Conservation (phyloP, 2,797 vertebrate species). For the Sebastolobus alascanus region DNA sequence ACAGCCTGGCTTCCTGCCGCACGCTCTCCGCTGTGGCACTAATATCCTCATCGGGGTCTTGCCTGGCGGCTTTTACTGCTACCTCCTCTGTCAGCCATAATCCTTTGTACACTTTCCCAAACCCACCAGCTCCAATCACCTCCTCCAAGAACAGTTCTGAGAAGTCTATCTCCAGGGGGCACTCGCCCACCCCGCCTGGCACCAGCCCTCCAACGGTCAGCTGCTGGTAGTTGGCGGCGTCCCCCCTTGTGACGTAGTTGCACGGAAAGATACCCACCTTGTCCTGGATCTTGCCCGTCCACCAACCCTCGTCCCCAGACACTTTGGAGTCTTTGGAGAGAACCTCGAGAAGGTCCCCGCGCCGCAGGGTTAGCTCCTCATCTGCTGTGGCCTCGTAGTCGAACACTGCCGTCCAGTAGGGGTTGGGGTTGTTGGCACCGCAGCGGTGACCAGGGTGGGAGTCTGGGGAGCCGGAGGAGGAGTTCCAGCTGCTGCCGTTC, state of each 20-base stretch:
- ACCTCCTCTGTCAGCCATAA: constrained; percentile 89
- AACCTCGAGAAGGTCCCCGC: constrained; percentile 92
- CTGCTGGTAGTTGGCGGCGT: constrained; percentile 76
- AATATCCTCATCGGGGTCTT: constrained; percentile 93
- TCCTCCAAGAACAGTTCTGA: constrained; percentile 90
- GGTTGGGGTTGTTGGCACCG: constrained; percentile 72
- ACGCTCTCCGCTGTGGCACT: constrained; percentile 90
- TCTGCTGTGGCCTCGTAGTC: constrained; percentile 94
- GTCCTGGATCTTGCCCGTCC: constrained; percentile 93
- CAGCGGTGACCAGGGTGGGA: constrained; percentile 79
- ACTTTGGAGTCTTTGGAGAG: constrained; percentile 94
- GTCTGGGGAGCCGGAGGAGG: constrained; percentile 81
- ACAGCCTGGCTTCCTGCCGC: constrained; percentile 92
- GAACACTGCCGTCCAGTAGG: constrained; percentile 92
- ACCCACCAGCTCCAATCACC: constrained; percentile 94
- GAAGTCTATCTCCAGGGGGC: constrained; percentile 91
- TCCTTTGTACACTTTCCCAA: constrained; percentile 93
- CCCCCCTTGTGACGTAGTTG: constrained; percentile 91
- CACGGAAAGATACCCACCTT: constrained; percentile 94
- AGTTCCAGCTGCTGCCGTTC: constrained; percentile 86
- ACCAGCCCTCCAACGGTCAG: constrained; percentile 80
- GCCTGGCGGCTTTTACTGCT: constrained; percentile 92
- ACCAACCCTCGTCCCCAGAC: constrained; percentile 95
- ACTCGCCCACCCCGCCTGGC: constrained; percentile 80
- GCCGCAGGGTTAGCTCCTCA: constrained; percentile 91